These are phyloP conservation scores for Eilema griseolum DNA, from an alignment of 2,888 invertebrate genomes.

Conservation along the genomic window DNA sequence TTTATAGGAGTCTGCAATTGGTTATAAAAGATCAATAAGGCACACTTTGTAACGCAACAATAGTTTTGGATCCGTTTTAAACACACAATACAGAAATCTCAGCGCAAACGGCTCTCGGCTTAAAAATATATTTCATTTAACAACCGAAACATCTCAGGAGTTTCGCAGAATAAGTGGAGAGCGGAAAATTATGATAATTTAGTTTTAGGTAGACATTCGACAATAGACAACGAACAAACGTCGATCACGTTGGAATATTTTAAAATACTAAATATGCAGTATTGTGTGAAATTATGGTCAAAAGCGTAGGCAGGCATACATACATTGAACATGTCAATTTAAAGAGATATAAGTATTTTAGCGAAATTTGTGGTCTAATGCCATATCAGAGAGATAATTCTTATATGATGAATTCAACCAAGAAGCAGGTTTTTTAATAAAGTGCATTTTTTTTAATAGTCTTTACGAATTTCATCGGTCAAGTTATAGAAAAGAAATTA, in stretches of 20 bases:
- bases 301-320: conserved; percentile 16
- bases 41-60: conserved; percentile 47
- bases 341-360: not conserved
- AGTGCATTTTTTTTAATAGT: not conserved
- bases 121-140: conserved; percentile 65
- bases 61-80: conserved; percentile 40
- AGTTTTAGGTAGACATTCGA: conserved; percentile 44
- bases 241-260: conserved; percentile 52
- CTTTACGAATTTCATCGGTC: not conserved
- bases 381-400: not conserved
- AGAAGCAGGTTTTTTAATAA: not conserved
- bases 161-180: conserved; percentile 65
- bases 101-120: conserved; percentile 47
- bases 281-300: conserved; percentile 4
- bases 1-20: conserved; percentile 29
- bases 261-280: conserved; percentile 22
- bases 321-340: not conserved
- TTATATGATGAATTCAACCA: not conserved
- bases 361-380: not conserved
- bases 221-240: conserved; percentile 52
- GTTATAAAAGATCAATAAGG: conserved; percentile 32
- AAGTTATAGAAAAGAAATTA: not conserved
- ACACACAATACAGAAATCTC: conserved; percentile 42
- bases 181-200: conserved; percentile 79
- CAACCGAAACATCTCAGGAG: conserved; percentile 61